Evolutionary conservation across 2,888 invertebrate species (phyloP).

Genomic region (Sicus ferrugineus): DNA sequence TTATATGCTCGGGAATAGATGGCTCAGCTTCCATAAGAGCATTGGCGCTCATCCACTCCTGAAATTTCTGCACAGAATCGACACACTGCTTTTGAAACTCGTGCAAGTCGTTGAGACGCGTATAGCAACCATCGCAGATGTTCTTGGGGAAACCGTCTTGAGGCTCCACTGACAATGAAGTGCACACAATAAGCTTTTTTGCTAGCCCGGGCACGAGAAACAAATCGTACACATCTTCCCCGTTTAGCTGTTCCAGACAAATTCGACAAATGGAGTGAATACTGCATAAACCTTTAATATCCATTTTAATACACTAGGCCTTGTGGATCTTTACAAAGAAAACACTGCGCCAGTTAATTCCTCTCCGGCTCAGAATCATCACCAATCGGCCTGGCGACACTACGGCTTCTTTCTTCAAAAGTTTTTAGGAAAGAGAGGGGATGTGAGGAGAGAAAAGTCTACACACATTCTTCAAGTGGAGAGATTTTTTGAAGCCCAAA

Average conservation of each 20-base stretch:
- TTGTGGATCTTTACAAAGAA: too few relatives aligned
- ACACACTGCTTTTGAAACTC: constrained; percentile 58
- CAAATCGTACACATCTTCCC: constrained; percentile 53
- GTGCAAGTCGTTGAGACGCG: constrained; percentile 56
- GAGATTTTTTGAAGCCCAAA: too few relatives aligned
- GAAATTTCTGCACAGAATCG: constrained; percentile 56
- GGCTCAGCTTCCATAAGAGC: constrained; percentile 38
- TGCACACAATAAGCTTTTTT: constrained; percentile 57
- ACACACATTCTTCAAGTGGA: too few relatives aligned
- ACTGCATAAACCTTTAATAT: constrained; percentile 43
- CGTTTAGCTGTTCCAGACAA: constrained; percentile 54
- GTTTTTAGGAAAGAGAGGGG: too few relatives aligned
- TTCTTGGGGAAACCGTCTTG: constrained; percentile 59
- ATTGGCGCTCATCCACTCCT: constrained; percentile 51
- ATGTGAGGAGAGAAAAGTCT: too few relatives aligned
- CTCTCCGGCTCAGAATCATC: too few relatives aligned
- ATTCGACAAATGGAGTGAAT: constrained; percentile 59
- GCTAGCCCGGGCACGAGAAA: constrained; percentile 56
- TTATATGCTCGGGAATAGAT: constrained; percentile 37
- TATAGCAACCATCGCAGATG: constrained; percentile 55
- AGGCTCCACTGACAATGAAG: constrained; percentile 56
- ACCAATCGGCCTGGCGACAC: too few relatives aligned
- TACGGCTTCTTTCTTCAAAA: too few relatives aligned
- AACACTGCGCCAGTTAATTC: too few relatives aligned
- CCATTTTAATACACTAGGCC: constrained; percentile 38